Evolutionary conservation across 2,888 invertebrate genomes (phyloP).

Genomic region (Microplitis manilae): DNA sequence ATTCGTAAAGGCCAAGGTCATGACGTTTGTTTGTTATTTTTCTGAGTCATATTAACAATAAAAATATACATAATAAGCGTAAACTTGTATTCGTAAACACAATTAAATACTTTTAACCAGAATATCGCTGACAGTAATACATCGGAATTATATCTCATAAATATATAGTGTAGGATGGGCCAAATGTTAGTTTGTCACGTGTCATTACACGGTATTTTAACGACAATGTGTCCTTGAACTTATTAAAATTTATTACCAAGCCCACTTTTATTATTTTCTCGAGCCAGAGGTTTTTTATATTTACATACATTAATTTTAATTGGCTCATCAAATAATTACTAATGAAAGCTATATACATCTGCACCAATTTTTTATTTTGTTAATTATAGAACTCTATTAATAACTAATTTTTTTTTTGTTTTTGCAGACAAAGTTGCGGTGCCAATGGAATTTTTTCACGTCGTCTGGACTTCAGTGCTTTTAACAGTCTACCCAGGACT

Average conservation of each 20-base stretch:
- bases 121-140: not conserved
- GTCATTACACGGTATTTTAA: not conserved
- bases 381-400: too few species aligned
- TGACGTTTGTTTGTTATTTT: slow-evolving; percentile 55
- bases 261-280: not conserved
- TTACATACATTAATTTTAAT: not conserved
- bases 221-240: not conserved
- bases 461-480: slow-evolving; percentile 94
- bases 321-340: too few species aligned
- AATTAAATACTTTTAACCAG: not conserved
- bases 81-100: not conserved
- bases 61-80: too few species aligned
- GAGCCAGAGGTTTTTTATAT: not conserved
- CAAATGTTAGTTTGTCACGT: not conserved
- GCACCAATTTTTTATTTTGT: slow-evolving; percentile 6
- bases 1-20: slow-evolving; percentile 64
- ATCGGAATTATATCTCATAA: not conserved
- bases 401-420: slow-evolving; percentile 14
- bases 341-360: slow-evolving; percentile 1
- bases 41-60: not conserved
- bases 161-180: not conserved
- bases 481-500: slow-evolving; percentile 93
- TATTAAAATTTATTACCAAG: slow-evolving; percentile 9
- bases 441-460: slow-evolving; percentile 95
- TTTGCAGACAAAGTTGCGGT: slow-evolving; percentile 85